These are phyloP conservation scores for Chionoecetes opilio DNA, from an alignment of 1,140 invertebrate genomes.

Conservation along the genomic window DNA sequence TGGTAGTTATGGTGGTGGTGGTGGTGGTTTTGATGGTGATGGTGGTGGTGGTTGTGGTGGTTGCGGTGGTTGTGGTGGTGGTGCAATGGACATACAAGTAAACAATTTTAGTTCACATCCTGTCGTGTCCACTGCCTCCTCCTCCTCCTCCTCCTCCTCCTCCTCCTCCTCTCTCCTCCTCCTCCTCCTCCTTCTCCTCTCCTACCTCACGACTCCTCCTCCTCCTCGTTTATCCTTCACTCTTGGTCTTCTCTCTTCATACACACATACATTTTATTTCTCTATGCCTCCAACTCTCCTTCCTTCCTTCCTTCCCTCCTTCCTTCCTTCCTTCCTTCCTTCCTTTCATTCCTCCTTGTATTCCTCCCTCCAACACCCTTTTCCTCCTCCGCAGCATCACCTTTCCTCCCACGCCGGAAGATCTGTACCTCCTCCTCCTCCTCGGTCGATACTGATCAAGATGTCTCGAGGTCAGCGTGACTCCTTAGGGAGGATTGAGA, in stretches of 20 bases:
- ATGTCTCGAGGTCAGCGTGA: not conserved
- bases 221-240: too few relatives aligned
- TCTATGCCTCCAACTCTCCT: too few relatives aligned
- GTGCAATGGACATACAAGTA: not conserved
- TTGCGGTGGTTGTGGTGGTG: not conserved
- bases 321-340: not conserved
- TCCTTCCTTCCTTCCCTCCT: not conserved
- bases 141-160: too few relatives aligned
- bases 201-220: not conserved
- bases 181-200: not conserved
- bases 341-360: not conserved
- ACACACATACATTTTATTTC: too few relatives aligned
- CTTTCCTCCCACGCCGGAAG: too few relatives aligned
- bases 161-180: not conserved
- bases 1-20: not conserved
- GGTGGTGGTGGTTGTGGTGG: not conserved
- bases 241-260: too few relatives aligned
- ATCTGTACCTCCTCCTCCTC: not conserved
- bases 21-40: not conserved
- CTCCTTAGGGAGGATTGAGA: not conserved
- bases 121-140: not conserved
- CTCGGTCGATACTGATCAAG: constrained; percentile 20
- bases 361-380: too few relatives aligned
- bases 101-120: not conserved
- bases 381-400: too few relatives aligned